A percentile compares a stretch with the other conserved stretches of the same genome.
Evolutionary conservation across 2,888 invertebrate species (phyloP).

Genomic region (Ceriagrion tenellum): DNA sequence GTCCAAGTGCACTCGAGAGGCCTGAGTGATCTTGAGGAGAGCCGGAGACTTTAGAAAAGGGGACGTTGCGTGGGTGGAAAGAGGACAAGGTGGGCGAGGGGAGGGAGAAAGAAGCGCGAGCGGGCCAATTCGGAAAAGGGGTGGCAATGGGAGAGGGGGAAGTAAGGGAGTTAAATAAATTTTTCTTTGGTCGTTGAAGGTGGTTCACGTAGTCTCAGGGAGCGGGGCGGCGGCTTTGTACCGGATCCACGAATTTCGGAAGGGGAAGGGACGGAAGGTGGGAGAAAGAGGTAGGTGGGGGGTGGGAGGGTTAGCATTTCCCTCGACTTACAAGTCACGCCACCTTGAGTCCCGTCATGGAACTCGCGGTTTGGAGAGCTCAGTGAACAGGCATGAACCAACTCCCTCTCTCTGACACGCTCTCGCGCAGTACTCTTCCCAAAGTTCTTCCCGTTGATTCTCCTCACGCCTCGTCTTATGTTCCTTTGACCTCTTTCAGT

Average conservation of each 20-base stretch:
- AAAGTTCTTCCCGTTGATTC: conserved; percentile 24
- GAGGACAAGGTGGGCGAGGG: neutral
- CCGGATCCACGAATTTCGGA: neutral
- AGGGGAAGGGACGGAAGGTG: neutral
- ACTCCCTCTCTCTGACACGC: neutral
- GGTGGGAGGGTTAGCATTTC: neutral
- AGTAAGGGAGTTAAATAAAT: too few relatives aligned
- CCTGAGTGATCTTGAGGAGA: too few relatives aligned
- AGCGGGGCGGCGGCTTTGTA: neutral
- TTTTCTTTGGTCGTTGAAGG: too few relatives aligned
- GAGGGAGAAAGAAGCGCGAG: neutral
- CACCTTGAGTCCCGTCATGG: conserved; percentile 17
- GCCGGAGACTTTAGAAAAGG: neutral
- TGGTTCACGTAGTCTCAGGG: neutral
- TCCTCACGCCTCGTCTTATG: neutral
- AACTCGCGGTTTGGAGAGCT: conserved; percentile 34
- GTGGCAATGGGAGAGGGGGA: too few relatives aligned
- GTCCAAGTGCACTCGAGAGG: too few relatives aligned
- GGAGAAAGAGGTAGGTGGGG: neutral
- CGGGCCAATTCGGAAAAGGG: neutral
- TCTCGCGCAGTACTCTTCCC: neutral
- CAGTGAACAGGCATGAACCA: conserved; percentile 11
- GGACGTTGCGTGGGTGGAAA: neutral
- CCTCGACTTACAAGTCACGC: conserved; percentile 16
- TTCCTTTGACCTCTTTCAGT: neutral